Evolutionary conservation across 2,113 vertebrate species (phyloP), one percentile per base, ranked within the genome.

Genomic region (Dromas ardeola): DNA sequence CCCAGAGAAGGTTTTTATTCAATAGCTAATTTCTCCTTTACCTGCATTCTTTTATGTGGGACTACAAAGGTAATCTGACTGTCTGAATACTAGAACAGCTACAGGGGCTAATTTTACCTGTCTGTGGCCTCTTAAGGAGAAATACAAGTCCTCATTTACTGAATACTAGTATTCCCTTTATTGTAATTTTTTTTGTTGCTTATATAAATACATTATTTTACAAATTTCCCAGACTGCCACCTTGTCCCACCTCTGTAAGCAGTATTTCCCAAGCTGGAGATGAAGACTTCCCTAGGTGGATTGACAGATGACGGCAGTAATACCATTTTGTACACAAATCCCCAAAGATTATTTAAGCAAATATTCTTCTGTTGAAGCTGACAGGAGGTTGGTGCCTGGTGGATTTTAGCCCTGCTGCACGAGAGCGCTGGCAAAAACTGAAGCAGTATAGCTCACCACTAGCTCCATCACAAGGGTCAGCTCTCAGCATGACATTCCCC

Each of bases 101-200:
- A 42, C 53, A 69, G 42, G 62, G 66, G 27, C 62, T 93, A 89
- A 77, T 95, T 97, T 88, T 92, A 87, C 62, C 61, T 91, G 47
- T 84, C 73, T 92, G 0, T 81, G 43, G 59, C 42, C 40, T 92
- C 81, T 81, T 86, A 74, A 81, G 76, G 45, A 91, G 36, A 84
- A 79, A 81, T 67, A 89, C 43, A 90, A 85, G 65, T 85, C 65
- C 45, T 70, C 13, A 42, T 96, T 92, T 94, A 69, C 70, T 69
- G 34, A 78, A 69, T 56, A 38, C 15, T 32, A 56, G 9, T 50
- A 59, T 74, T 94, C 6, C 4, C 15, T 55, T 74, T 65, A 53
- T 36, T 65, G 45, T 27, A 21, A 7, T 38, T 22, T 23, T 62
- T 61, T 34, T 82, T 15, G 26, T 69, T 91, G 25, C 5, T 18